Percentiles rank a stretch among this genome's conserved stretches.
Evolutionary conservation across 2,113 vertebrate genomes (phyloP).

Genomic region (Isurus oxyrinchus): DNA sequence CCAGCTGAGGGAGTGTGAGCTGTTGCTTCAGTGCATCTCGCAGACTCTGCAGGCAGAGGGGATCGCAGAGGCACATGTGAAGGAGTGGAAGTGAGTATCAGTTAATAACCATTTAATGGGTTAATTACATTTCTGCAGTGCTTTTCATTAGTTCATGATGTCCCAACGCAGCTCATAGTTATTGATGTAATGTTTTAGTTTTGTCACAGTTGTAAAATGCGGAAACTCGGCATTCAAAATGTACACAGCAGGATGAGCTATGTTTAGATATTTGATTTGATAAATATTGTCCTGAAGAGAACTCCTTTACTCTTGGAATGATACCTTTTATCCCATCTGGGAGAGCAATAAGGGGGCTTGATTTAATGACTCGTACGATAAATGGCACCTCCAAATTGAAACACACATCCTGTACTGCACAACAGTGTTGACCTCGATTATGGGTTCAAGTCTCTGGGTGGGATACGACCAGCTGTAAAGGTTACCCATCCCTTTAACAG

Average conservation of each 20-base stretch:
- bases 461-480: too few relatives aligned
- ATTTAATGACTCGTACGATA: not conserved
- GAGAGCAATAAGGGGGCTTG: too few relatives aligned
- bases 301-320: too few relatives aligned
- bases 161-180: not conserved
- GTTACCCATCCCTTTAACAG: too few relatives aligned
- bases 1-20: conserved; percentile 39
- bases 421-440: not conserved
- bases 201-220: not conserved
- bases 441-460: not conserved
- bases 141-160: not conserved
- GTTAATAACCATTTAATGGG: not conserved
- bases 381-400: too few relatives aligned
- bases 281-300: too few relatives aligned
- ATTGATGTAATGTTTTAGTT: not conserved
- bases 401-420: not conserved
- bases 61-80: not conserved
- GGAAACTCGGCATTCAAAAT: not conserved
- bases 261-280: too few relatives aligned
- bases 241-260: not conserved
- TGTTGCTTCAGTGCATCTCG: conserved; percentile 27
- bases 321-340: too few relatives aligned
- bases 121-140: not conserved
- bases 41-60: conserved; percentile 33
- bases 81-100: conserved; percentile 40